phyloP scores from a whole-genome alignment of 2,888 invertebrate genomes.

The Hemaris fuciformis region DNA sequence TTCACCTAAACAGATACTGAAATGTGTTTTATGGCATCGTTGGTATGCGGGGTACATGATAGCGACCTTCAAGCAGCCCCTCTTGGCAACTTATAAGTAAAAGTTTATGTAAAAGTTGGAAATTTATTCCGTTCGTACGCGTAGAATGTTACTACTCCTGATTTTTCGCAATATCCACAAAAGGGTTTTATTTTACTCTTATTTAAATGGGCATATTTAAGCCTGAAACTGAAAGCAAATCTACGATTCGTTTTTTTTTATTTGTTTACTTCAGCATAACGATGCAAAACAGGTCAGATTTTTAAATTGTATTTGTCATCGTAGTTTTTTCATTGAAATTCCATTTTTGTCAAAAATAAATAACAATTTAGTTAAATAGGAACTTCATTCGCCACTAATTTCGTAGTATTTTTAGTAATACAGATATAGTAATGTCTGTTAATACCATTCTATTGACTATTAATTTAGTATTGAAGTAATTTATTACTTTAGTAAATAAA shows the following conservation, averaged over 20 bases:
- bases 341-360: too few species aligned
- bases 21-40: slow-evolving; percentile 41
- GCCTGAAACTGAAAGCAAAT: background rate
- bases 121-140: slow-evolving; percentile 1
- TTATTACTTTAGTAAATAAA: too few species aligned
- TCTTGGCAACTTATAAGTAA: slow-evolving; percentile 5
- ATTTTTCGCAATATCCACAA: background rate
- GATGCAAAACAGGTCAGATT: too few species aligned
- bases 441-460: too few species aligned
- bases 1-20: slow-evolving; percentile 15
- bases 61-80: background rate
- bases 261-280: background rate
- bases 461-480: too few species aligned
- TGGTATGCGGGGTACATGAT: slow-evolving; percentile 28
- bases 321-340: too few species aligned
- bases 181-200: background rate
- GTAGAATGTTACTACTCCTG: background rate
- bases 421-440: too few species aligned
- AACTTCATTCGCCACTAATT: too few species aligned
- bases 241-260: background rate
- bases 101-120: slow-evolving; percentile 3
- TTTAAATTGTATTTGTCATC: too few species aligned
- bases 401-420: too few species aligned
- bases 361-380: too few species aligned
- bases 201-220: background rate